Percentiles rank a stretch among this genome's conserved stretches.
Evolutionary conservation across 2,113 vertebrate species (phyloP).

Genomic region (Dolichallabes microphthalmus): DNA sequence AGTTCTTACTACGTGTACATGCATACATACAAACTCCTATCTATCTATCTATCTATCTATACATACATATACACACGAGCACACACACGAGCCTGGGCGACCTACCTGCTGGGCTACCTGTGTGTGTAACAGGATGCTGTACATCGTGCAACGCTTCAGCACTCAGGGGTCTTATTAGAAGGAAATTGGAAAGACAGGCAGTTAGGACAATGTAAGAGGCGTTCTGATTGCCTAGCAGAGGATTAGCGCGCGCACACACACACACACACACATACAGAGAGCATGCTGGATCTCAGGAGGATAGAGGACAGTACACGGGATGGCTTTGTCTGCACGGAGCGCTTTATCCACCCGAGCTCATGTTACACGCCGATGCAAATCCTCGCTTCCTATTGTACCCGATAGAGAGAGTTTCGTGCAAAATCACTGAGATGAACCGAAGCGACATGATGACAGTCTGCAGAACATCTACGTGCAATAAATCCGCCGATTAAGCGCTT

Average conservation of each 20-base stretch:
- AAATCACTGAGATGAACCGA: neutral
- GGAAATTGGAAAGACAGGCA: neutral
- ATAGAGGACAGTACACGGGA: neutral
- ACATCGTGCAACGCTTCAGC: neutral
- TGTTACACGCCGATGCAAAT: neutral
- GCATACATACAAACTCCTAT: no score
- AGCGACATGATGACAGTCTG: neutral
- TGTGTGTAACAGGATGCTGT: slow-evolving; percentile 13
- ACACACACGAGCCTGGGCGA: neutral
- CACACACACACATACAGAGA: neutral
- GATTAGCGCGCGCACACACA: neutral
- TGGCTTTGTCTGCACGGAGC: slow-evolving; percentile 18
- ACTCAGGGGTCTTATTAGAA: neutral
- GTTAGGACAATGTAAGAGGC: neutral
- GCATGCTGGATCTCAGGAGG: slow-evolving; percentile 2
- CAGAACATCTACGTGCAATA: no score
- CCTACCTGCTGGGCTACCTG: slow-evolving; percentile 24
- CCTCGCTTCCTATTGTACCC: neutral
- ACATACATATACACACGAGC: neutral
- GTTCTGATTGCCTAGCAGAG: no score
- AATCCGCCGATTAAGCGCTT: slow-evolving; percentile 1
- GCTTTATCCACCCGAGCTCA: slow-evolving; percentile 4
- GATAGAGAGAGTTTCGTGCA: neutral
- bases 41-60: no score
- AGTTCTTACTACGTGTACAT: neutral